Percentiles rank a stretch among this genome's conserved stretches.
Conservation (phyloP, 2,888 invertebrate species). For the Agrochola circellaris region DNA sequence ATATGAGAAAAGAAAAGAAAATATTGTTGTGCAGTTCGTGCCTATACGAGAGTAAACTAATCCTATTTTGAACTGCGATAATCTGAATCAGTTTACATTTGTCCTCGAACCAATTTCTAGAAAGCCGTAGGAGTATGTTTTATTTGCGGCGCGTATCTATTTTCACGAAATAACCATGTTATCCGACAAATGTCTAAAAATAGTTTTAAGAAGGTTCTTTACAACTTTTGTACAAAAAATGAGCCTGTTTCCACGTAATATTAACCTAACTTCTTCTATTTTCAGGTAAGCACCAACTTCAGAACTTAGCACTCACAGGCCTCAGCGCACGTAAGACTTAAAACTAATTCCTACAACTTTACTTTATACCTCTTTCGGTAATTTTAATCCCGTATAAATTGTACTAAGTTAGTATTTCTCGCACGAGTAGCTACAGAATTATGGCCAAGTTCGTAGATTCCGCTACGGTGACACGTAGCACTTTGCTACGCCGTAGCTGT, state of each 20-base stretch:
- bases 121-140: neutral
- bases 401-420: conserved; percentile 29
- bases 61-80: neutral
- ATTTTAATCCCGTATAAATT: conserved; percentile 41
- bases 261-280: conserved; percentile 28
- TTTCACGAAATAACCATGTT: neutral
- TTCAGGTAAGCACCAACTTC: conserved; percentile 55
- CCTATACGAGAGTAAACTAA: neutral
- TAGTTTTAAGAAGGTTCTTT: no score
- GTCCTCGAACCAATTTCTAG: neutral
- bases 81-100: neutral
- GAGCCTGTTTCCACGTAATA: neutral
- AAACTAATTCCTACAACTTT: conserved; percentile 22
- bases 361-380: conserved; percentile 7
- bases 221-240: neutral
- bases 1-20: no score
- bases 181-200: no score
- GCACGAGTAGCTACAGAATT: conserved; percentile 32
- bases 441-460: conserved; percentile 62
- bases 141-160: neutral
- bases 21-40: neutral
- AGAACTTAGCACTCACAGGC: neutral
- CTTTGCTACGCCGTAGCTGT: conserved; percentile 66
- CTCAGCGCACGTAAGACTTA: conserved; percentile 40
- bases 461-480: conserved; percentile 68